Evolutionary conservation across 2,888 invertebrate genomes (phyloP).

Genomic region (Acleris laterana): DNA sequence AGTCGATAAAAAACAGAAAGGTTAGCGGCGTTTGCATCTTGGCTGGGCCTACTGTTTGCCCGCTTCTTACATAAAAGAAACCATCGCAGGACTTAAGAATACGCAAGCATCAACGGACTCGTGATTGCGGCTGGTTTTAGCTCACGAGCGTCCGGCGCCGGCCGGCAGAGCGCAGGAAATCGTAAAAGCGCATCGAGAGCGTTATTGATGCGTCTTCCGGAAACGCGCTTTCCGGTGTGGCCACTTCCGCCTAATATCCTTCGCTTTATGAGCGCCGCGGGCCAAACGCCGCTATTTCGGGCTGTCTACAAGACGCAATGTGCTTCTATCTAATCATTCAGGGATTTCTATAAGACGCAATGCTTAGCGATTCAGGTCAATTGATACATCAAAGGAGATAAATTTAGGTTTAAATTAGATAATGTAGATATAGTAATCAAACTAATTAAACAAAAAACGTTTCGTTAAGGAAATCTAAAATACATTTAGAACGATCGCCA

Average conservation of each 20-base stretch:
- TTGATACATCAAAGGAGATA: constrained; percentile 28
- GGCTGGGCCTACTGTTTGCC: too few relatives aligned
- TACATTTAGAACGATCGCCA: too few relatives aligned
- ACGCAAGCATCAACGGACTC: constrained; percentile 44
- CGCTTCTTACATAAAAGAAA: too few relatives aligned
- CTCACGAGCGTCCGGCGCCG: constrained; percentile 42
- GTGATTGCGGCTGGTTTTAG: constrained; percentile 56
- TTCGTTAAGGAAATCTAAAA: constrained; percentile 5
- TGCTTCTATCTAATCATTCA: constrained; percentile 31
- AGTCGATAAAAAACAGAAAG: too few relatives aligned
- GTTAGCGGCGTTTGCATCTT: too few relatives aligned
- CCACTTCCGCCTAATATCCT: constrained; percentile 69
- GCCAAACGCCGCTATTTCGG: constrained; percentile 64
- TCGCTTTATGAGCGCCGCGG: constrained; percentile 64
- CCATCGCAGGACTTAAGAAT: too few relatives aligned
- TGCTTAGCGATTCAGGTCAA: constrained; percentile 17
- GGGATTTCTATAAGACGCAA: constrained; percentile 21
- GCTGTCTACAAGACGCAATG: constrained; percentile 37
- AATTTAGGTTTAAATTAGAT: constrained; percentile 1
- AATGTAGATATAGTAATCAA: not conserved
- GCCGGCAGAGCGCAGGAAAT: constrained; percentile 69
- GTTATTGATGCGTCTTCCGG: constrained; percentile 73
- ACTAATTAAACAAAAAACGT: constrained; percentile 3
- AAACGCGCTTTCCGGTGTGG: constrained; percentile 68
- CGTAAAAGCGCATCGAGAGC: constrained; percentile 80